Percentiles rank a stretch among this genome's conserved stretches.
Conservation (phyloP, 2,888 invertebrate genomes). For the Lepidochitona cinerea region DNA sequence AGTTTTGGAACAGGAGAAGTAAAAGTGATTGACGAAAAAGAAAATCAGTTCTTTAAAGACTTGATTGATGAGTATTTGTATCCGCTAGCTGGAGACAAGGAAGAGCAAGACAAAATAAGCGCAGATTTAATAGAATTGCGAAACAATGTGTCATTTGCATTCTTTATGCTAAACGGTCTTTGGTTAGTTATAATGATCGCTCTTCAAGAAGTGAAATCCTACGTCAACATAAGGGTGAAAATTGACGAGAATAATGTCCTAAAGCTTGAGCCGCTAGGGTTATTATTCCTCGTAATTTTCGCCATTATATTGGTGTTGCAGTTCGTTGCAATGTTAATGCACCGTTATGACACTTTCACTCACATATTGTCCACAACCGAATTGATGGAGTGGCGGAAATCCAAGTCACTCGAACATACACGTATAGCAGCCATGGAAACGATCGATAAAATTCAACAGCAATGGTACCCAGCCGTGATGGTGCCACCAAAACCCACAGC, state of each 20-base stretch:
- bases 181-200: constrained; percentile 86
- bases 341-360: constrained; percentile 39
- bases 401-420: no score
- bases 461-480: no score
- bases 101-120: constrained; percentile 59
- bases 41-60: constrained; percentile 92
- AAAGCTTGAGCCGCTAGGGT: constrained; percentile 35
- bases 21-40: constrained; percentile 73
- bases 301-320: constrained; percentile 36
- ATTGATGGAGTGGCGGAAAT: no score
- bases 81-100: constrained; percentile 92
- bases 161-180: constrained; percentile 98
- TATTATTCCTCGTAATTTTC: constrained; percentile 38
- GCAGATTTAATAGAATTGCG: constrained; percentile 86
- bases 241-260: constrained; percentile 2
- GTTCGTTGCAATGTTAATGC: constrained; percentile 38
- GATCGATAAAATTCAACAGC: no score
- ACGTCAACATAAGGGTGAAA: constrained; percentile 24
- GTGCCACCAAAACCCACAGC: no score
- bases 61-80: constrained; percentile 92
- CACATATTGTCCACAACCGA: constrained; percentile 40
- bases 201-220: constrained; percentile 35
- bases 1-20: constrained; percentile 46
- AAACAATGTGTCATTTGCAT: constrained; percentile 80
- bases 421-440: no score